Conservation (phyloP, 2,888 invertebrate species). For the Dicroscelio sp. region DNA sequence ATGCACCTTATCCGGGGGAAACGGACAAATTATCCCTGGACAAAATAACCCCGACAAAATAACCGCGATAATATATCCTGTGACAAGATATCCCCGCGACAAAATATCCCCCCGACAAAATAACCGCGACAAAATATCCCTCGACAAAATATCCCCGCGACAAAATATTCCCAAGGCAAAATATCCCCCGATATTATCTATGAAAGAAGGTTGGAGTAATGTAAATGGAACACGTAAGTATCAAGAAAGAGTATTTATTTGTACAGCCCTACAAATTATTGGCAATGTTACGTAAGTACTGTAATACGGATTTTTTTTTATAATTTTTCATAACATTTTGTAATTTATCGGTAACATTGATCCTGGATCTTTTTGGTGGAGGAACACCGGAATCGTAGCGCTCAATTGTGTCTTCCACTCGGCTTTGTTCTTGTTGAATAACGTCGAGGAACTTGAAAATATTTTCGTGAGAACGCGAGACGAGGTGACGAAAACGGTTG, state of each 20-base stretch:
- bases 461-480: background rate
- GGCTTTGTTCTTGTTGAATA: background rate
- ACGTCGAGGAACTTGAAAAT: background rate
- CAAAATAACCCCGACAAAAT: too few species aligned
- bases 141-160: too few species aligned
- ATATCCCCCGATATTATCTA: background rate
- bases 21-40: background rate
- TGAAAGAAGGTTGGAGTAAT: background rate
- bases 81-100: too few species aligned
- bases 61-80: too few species aligned
- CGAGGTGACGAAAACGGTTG: background rate
- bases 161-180: too few species aligned
- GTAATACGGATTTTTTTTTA: background rate
- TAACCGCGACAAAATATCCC: too few species aligned
- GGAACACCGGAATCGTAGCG: background rate
- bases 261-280: background rate
- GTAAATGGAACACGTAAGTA: background rate
- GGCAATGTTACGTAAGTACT: background rate
- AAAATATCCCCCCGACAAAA: too few species aligned
- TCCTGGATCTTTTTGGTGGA: background rate
- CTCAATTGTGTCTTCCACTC: background rate
- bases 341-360: background rate
- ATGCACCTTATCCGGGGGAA: too few species aligned
- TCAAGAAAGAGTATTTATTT: background rate
- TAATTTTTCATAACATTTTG: background rate